A percentile compares a stretch with the other conserved stretches of the same genome.
phyloP scores from a whole-genome alignment of 2,888 invertebrate species.

The Molanna angustata region DNA sequence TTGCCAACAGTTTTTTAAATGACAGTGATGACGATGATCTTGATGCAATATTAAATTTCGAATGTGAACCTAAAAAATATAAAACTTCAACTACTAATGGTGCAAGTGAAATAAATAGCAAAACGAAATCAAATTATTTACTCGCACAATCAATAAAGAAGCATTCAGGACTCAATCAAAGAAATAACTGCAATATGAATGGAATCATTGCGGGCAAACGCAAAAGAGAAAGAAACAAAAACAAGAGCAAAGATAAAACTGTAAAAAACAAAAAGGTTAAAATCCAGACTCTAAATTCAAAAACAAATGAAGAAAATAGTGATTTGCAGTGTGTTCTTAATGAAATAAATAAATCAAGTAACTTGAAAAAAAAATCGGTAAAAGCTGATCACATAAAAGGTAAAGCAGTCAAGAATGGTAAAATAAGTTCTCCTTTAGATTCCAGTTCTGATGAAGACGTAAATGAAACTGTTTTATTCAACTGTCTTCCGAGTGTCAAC shows the following conservation, averaged over 20 bases:
- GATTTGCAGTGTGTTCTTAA: conserved; percentile 33
- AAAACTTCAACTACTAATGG: background rate
- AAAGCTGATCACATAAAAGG: background rate
- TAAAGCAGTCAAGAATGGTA: background rate
- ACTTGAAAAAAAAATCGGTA: conserved; percentile 25
- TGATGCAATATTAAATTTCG: conserved; percentile 21
- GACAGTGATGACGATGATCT: conserved; percentile 31
- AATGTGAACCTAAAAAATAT: background rate
- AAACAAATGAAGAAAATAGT: background rate
- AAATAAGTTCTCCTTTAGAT: too few species aligned
- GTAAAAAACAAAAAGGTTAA: conserved; percentile 7
- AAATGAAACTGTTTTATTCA: conserved; percentile 37
- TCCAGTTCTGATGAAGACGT: conserved; percentile 35
- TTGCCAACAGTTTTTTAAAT: conserved; percentile 31
- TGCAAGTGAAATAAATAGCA: conserved; percentile 5
- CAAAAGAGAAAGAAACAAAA: conserved; percentile 12
- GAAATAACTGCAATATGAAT: conserved; percentile 30
- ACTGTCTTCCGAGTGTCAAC: conserved; percentile 51
- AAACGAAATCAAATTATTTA: conserved; percentile 10
- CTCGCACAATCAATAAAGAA: conserved; percentile 26
- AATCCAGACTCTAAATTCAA: background rate
- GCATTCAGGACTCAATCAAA: conserved; percentile 41
- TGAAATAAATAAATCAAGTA: conserved; percentile 35
- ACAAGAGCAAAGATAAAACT: conserved; percentile 11
- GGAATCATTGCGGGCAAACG: conserved; percentile 24